Evolutionary conservation across 2,888 invertebrate species (phyloP).

Genomic region (Ischnus inquisitorius): DNA sequence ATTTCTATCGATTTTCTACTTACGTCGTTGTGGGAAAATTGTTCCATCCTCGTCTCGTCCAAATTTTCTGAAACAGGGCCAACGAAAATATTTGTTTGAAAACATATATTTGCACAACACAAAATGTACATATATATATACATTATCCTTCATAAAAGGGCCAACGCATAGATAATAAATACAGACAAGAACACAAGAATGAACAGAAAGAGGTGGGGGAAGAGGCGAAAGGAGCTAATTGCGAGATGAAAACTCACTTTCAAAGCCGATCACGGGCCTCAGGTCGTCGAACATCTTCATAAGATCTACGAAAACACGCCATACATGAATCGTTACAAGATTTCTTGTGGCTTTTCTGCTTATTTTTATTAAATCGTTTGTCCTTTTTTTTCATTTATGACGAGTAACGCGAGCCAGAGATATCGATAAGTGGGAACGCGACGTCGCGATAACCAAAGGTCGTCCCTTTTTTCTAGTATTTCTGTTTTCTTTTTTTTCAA

Average conservation of each 20-base stretch:
- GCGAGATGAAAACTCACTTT: constrained; percentile 76
- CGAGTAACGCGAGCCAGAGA: constrained; percentile 29
- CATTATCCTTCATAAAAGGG: background rate
- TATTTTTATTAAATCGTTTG: background rate
- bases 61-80: constrained; percentile 75
- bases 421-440: constrained; percentile 25
- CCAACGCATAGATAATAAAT: constrained; percentile 2
- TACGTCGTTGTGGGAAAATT: constrained; percentile 76
- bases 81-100: constrained; percentile 30
- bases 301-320: constrained; percentile 77
- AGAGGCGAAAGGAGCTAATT: constrained; percentile 13
- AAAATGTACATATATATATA: constrained; percentile 20
- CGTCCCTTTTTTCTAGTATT: background rate
- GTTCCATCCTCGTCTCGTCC: constrained; percentile 74
- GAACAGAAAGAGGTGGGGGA: constrained; percentile 34
- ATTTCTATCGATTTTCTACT: constrained; percentile 64
- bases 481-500: background rate
- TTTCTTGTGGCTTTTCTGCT: constrained; percentile 37
- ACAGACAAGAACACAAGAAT: constrained; percentile 40
- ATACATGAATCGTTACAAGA: constrained; percentile 61
- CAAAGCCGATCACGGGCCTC: constrained; percentile 74
- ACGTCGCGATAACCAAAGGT: constrained; percentile 1
- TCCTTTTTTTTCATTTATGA: background rate
- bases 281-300: constrained; percentile 79
- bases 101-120: no score